phyloP scores from a whole-genome alignment of 1,140 invertebrate species.

The Probaryconus sp. region DNA sequence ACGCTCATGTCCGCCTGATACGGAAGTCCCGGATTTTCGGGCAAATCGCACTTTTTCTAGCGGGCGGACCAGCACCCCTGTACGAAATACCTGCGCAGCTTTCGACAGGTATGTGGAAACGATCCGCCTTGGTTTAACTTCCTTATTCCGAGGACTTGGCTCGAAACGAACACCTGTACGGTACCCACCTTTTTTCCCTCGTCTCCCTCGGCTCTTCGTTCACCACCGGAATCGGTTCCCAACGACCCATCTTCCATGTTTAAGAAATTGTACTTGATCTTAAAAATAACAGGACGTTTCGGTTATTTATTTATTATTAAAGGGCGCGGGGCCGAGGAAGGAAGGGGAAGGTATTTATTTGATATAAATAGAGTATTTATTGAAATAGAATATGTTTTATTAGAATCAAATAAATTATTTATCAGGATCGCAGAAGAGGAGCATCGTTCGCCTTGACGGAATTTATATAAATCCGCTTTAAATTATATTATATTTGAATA shows the following conservation, averaged over 20 bases:
- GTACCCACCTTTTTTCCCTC: no score
- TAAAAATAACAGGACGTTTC: not conserved
- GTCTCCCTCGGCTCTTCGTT: no score
- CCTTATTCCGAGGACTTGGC: no score
- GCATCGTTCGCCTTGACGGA: constrained; percentile 6
- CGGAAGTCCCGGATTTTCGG: constrained; percentile 71
- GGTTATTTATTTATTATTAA: constrained; percentile 4
- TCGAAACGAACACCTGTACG: no score
- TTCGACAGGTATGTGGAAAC: constrained; percentile 47
- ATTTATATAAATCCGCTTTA: constrained; percentile 45
- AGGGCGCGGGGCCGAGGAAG: no score
- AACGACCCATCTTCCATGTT: no score
- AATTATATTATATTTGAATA: no score
- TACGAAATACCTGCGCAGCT: constrained; percentile 29
- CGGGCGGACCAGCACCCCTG: constrained; percentile 56
- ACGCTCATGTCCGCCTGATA: constrained; percentile 66
- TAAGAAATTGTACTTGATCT: no score
- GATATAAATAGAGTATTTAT: constrained; percentile 56
- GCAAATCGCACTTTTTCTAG: constrained; percentile 73
- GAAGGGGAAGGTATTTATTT: constrained; percentile 33
- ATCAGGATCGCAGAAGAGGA: constrained; percentile 36
- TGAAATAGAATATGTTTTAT: constrained; percentile 57
- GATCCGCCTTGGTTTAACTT: constrained; percentile 7
- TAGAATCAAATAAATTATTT: constrained; percentile 61
- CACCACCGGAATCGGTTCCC: no score